Conservation (phyloP, 2,888 invertebrate genomes). For the Ichneumon xanthorius region DNA sequence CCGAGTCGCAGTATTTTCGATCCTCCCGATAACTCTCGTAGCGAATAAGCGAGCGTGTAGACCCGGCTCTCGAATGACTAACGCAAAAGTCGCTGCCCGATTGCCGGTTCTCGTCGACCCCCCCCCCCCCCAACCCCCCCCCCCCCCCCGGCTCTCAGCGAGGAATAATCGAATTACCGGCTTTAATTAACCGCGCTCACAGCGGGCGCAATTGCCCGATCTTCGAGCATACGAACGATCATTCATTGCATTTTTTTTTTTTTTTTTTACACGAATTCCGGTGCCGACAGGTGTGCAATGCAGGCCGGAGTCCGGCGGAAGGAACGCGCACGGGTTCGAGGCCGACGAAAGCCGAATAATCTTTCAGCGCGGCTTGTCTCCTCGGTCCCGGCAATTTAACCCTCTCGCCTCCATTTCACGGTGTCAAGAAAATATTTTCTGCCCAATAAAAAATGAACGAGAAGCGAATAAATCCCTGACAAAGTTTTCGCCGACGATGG, state of each 20-base stretch:
- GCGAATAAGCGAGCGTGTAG: not conserved
- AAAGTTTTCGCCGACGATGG: too few relatives aligned
- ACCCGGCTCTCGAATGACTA: conserved; percentile 24
- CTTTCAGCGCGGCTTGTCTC: conserved; percentile 15
- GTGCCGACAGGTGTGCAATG: conserved; percentile 1
- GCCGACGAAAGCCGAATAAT: conserved; percentile 35
- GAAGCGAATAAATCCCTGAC: too few relatives aligned
- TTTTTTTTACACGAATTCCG: not conserved
- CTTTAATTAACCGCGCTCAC: conserved; percentile 51
- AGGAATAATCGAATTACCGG: conserved; percentile 61
- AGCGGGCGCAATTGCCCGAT: conserved; percentile 26
- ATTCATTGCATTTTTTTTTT: not conserved
- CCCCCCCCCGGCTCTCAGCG: conserved; percentile 11
- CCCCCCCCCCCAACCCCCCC: not conserved
- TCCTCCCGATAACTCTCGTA: not conserved
- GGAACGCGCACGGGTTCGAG: conserved; percentile 15
- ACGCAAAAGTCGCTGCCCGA: conserved; percentile 18
- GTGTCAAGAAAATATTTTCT: not conserved
- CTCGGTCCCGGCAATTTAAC: not conserved
- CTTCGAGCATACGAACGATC: conserved; percentile 16
- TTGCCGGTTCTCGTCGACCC: conserved; percentile 24
- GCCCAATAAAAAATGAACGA: too few relatives aligned
- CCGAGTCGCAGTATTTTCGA: not conserved
- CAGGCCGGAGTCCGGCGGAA: not conserved
- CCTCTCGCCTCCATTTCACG: not conserved